A percentile compares a stretch with the other conserved stretches of the same genome.
These are phyloP conservation scores for Phataginus tricuspis DNA, from an alignment of 2,797 vertebrate species.

Conservation along the genomic window DNA sequence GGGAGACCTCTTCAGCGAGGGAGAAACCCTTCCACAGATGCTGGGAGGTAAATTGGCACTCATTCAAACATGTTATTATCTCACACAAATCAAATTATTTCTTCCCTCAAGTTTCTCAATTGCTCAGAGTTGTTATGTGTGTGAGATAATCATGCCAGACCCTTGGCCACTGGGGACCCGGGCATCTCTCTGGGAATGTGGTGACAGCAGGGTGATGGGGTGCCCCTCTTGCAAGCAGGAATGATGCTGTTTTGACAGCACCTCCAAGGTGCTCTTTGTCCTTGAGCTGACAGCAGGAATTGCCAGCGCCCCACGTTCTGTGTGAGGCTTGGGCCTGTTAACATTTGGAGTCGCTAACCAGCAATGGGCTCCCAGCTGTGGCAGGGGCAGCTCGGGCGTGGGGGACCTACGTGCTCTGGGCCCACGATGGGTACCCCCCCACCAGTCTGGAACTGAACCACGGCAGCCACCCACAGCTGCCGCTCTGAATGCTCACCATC, in stretches of 20 bases:
- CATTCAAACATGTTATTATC: background rate
- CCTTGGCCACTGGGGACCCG: background rate
- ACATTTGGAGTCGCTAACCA: background rate
- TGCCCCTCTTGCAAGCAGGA: background rate
- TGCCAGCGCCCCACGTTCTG: background rate
- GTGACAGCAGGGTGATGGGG: background rate
- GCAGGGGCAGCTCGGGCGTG: fast-evolving
- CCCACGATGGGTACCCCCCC: fast-evolving
- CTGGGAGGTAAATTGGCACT: background rate
- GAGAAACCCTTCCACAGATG: fast-evolving
- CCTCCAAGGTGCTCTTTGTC: background rate
- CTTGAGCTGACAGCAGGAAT: background rate
- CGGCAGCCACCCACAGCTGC: fast-evolving
- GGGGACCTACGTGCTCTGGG: background rate
- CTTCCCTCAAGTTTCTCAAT: background rate
- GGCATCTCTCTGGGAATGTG: background rate
- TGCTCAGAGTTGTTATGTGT: background rate
- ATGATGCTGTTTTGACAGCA: background rate
- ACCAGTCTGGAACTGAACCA: fast-evolving
- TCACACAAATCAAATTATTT: background rate
- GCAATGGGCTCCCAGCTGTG: fast-evolving
- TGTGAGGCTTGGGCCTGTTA: background rate
- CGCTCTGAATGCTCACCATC: fast-evolving
- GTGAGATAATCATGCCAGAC: background rate
- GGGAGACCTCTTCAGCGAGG: background rate